Evolutionary conservation across 2,797 vertebrate species (phyloP).

Genomic region (Sebastes iracundus): DNA sequence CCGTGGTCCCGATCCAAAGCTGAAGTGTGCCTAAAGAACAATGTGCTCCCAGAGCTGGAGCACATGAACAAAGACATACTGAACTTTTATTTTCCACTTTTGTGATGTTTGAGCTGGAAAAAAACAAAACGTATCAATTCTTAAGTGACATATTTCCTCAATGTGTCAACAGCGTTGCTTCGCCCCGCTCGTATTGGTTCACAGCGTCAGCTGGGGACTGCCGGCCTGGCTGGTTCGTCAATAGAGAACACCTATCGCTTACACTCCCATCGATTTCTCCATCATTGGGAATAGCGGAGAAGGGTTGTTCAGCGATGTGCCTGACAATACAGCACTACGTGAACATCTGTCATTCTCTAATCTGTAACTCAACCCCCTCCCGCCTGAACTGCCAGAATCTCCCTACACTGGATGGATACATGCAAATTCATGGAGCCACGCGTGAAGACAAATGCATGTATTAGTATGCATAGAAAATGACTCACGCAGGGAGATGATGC

Average conservation of each 20-base stretch:
- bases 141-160: background rate
- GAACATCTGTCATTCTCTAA: slow-evolving; percentile 61
- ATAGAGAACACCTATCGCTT: slow-evolving; percentile 70
- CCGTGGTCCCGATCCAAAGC: no score
- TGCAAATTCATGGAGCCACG: background rate
- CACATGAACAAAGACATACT: background rate
- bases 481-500: background rate
- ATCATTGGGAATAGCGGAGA: slow-evolving; percentile 56
- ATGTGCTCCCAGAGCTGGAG: background rate
- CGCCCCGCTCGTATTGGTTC: background rate
- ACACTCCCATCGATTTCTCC: slow-evolving; percentile 57
- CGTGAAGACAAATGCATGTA: background rate
- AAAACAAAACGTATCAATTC: background rate
- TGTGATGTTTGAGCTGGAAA: background rate
- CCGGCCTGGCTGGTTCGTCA: slow-evolving; percentile 38
- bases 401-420: background rate
- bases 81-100: background rate
- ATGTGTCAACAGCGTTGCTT: background rate
- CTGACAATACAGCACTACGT: slow-evolving; percentile 56
- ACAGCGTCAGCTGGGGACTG: slow-evolving; percentile 45
- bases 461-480: background rate
- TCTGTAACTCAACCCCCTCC: slow-evolving; percentile 18
- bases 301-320: slow-evolving; percentile 54
- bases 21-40: background rate
- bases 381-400: background rate